Percentiles rank a stretch among this genome's conserved stretches.
Evolutionary conservation across 2,888 invertebrate species (phyloP).

Genomic region (Drosophila prolongata): DNA sequence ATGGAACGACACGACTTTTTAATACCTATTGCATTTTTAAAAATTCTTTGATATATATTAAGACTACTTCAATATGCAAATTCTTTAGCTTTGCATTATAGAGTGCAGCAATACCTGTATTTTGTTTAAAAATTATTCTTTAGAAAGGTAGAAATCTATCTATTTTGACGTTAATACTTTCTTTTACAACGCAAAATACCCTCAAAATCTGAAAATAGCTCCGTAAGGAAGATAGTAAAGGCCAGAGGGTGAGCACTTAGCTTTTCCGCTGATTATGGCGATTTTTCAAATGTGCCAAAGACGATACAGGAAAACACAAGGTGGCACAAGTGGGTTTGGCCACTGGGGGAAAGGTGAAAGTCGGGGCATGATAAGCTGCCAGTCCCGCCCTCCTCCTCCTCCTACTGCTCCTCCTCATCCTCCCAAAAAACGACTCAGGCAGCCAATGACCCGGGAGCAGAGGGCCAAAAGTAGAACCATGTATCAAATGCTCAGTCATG

Average conservation of each 20-base stretch:
- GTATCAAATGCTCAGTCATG: slow-evolving; percentile 41
- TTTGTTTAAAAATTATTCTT: too few relatives aligned
- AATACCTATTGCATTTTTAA: neutral
- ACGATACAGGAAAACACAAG: slow-evolving; percentile 9
- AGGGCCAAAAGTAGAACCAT: slow-evolving; percentile 15
- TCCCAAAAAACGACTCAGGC: slow-evolving; percentile 9
- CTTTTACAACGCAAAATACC: neutral
- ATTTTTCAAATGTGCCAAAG: slow-evolving; percentile 27
- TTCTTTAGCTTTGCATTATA: neutral
- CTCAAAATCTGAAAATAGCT: too few relatives aligned
- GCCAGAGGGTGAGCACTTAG: neutral
- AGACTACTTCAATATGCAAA: neutral
- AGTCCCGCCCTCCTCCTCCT: neutral
- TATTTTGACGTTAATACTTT: neutral
- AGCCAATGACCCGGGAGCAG: slow-evolving; percentile 32
- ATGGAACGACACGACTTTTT: neutral
- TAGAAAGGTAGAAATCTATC: too few relatives aligned
- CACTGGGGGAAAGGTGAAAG: slow-evolving; percentile 2
- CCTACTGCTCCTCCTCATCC: too few relatives aligned
- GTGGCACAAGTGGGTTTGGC: slow-evolving; percentile 13
- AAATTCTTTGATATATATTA: too few relatives aligned
- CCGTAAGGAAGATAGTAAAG: neutral
- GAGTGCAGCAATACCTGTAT: too few relatives aligned
- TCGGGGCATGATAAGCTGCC: slow-evolving; percentile 13
- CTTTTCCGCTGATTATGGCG: slow-evolving; percentile 14